Evolutionary conservation across 2,888 invertebrate genomes (phyloP).

Genomic region (Papilio gigon): DNA sequence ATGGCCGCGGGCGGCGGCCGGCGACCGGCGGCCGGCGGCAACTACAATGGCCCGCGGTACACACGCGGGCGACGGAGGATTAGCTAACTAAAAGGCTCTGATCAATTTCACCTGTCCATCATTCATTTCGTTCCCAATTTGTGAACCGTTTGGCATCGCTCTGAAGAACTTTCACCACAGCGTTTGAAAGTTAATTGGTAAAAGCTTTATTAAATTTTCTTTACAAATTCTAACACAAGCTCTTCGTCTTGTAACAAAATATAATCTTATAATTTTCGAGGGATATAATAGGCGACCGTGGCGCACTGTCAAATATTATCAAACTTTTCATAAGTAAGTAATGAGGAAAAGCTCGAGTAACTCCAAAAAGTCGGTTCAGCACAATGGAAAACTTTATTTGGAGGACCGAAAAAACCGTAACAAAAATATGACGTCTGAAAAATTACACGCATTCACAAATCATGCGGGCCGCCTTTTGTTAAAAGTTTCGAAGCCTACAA

Average conservation of each 20-base stretch:
- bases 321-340: slow-evolving; percentile 69
- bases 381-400: slow-evolving; percentile 78
- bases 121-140: slow-evolving; percentile 54
- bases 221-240: slow-evolving; percentile 22
- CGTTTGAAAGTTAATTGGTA: slow-evolving; percentile 42
- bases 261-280: slow-evolving; percentile 50
- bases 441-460: slow-evolving; percentile 82
- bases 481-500: slow-evolving; percentile 73
- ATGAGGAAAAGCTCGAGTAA: slow-evolving; percentile 66
- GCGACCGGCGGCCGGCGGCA: slow-evolving; percentile 54
- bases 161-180: slow-evolving; percentile 32
- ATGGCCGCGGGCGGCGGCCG: slow-evolving; percentile 56
- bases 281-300: slow-evolving; percentile 60
- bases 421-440: slow-evolving; percentile 82
- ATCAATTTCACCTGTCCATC: slow-evolving; percentile 61
- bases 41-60: slow-evolving; percentile 49
- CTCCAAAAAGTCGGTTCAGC: slow-evolving; percentile 71
- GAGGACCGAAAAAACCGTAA: slow-evolving; percentile 72
- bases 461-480: slow-evolving; percentile 78
- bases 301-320: slow-evolving; percentile 66
- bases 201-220: slow-evolving; percentile 36
- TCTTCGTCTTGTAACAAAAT: slow-evolving; percentile 8
- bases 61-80: slow-evolving; percentile 62
- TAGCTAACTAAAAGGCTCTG: slow-evolving; percentile 56
- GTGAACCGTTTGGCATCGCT: slow-evolving; percentile 21